Evolutionary conservation across 2,888 invertebrate genomes (phyloP).

Genomic region (Calliphora vomitoria): DNA sequence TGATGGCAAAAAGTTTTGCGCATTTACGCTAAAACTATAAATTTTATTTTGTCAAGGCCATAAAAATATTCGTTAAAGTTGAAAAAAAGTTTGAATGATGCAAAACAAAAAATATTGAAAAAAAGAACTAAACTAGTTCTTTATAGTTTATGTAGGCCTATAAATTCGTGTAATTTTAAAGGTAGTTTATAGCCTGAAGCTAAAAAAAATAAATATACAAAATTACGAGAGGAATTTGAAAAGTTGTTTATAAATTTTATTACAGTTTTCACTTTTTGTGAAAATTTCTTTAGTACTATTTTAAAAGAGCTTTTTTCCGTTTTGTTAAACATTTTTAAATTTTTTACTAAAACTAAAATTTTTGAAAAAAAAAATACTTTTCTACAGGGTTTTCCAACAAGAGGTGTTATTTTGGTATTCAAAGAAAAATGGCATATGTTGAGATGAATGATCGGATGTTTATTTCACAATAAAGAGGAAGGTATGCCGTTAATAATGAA

Average conservation of each 20-base stretch:
- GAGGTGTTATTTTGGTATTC: too few relatives aligned
- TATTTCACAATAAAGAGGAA: too few relatives aligned
- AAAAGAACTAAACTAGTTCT: constrained; percentile 44
- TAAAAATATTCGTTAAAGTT: constrained; percentile 63
- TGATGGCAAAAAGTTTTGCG: constrained; percentile 52
- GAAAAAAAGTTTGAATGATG: constrained; percentile 34
- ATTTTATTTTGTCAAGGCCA: constrained; percentile 72
- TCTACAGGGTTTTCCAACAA: too few relatives aligned
- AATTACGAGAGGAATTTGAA: neutral
- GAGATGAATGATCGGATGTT: too few relatives aligned
- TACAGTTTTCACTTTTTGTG: too few relatives aligned
- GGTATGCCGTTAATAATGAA: too few relatives aligned
- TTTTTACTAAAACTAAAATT: too few relatives aligned
- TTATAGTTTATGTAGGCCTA: constrained; percentile 55
- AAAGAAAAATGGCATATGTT: too few relatives aligned
- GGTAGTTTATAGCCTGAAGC: constrained; percentile 48
- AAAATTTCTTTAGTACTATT: too few relatives aligned
- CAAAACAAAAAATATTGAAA: constrained; percentile 10
- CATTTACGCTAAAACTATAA: constrained; percentile 71
- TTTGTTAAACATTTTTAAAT: too few relatives aligned
- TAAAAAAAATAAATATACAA: constrained; percentile 11
- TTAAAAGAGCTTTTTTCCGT: too few relatives aligned
- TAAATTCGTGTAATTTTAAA: constrained; percentile 69
- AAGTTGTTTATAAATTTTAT: neutral
- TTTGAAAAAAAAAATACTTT: too few relatives aligned